Conservation (phyloP, 2,113 vertebrate species). For the Sturnus vulgaris region DNA sequence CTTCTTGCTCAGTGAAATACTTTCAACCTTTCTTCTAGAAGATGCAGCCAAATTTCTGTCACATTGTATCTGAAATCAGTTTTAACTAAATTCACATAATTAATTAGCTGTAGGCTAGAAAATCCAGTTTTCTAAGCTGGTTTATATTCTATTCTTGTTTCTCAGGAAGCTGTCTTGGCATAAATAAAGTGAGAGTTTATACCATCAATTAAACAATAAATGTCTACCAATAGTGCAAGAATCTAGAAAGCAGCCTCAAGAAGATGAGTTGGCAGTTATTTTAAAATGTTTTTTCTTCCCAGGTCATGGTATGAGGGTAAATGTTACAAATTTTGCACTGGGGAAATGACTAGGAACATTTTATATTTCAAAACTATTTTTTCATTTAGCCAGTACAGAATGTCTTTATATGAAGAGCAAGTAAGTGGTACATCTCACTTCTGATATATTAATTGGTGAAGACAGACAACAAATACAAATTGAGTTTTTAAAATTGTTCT, state of each 20-base stretch:
- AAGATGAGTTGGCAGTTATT: neutral
- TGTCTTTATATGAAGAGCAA: neutral
- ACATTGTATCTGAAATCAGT: conserved; percentile 23
- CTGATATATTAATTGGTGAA: neutral
- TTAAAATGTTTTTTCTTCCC: neutral
- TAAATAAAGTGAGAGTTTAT: neutral
- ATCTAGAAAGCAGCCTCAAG: neutral
- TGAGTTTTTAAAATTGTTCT: neutral
- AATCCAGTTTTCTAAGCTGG: conserved; percentile 21
- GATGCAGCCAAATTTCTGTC: conserved; percentile 43
- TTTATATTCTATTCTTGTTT: conserved; percentile 38
- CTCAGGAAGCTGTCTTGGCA: conserved; percentile 14
- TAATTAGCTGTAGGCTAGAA: neutral
- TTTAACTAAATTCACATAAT: conserved; percentile 27
- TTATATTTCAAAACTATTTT: neutral
- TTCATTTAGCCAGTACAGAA: neutral
- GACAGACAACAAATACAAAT: neutral
- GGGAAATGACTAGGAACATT: neutral
- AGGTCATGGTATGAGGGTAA: neutral
- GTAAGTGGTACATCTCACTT: neutral
- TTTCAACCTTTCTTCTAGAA: conserved; percentile 34
- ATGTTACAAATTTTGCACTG: neutral
- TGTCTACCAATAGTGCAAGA: neutral
- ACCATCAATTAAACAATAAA: neutral
- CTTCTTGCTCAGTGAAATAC: conserved; percentile 39